A percentile compares a stretch with the other conserved stretches of the same genome.
Evolutionary conservation across 1,140 invertebrate genomes (phyloP).

Genomic region (Andrena cerasifolii): DNA sequence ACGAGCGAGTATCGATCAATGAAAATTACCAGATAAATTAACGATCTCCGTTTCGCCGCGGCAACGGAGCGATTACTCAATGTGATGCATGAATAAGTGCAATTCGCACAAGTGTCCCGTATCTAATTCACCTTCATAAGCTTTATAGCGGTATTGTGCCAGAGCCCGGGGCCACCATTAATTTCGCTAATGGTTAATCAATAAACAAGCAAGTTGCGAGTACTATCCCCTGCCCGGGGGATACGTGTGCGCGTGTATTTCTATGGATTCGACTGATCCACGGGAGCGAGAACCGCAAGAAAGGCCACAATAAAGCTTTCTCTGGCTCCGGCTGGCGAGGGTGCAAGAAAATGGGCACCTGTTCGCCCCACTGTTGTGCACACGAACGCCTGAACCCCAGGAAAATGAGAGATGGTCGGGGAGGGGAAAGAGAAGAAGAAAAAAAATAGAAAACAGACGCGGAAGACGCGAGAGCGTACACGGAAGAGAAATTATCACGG

Average conservation of each 20-base stretch:
- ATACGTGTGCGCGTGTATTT: conserved; percentile 37
- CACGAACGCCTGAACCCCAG: neutral
- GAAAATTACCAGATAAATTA: conserved; percentile 11
- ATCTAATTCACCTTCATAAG: conserved; percentile 65
- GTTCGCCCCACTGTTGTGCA: conserved; percentile 35
- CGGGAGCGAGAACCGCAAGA: conserved; percentile 44
- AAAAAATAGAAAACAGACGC: too few relatives aligned
- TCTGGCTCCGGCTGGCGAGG: neutral
- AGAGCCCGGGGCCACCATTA: conserved; percentile 68
- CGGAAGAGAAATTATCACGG: conserved; percentile 60
- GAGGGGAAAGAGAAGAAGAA: neutral
- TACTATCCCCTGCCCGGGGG: conserved; percentile 18
- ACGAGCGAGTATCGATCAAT: neutral
- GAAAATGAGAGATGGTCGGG: conserved; percentile 33
- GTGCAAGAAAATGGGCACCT: conserved; percentile 55
- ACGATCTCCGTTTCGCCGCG: neutral
- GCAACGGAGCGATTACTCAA: conserved; percentile 16
- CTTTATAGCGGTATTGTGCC: conserved; percentile 59
- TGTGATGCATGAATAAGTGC: conserved; percentile 43
- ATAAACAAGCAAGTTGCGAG: conserved; percentile 74
- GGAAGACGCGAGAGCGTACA: conserved; percentile 38
- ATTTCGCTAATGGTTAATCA: conserved; percentile 81
- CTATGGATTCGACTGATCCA: conserved; percentile 51
- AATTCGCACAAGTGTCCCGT: conserved; percentile 59
- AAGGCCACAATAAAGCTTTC: conserved; percentile 47